Percentiles rank a stretch among this genome's conserved stretches.
Conservation (phyloP, 2,113 vertebrate species). For the Oophaga pumilio region DNA sequence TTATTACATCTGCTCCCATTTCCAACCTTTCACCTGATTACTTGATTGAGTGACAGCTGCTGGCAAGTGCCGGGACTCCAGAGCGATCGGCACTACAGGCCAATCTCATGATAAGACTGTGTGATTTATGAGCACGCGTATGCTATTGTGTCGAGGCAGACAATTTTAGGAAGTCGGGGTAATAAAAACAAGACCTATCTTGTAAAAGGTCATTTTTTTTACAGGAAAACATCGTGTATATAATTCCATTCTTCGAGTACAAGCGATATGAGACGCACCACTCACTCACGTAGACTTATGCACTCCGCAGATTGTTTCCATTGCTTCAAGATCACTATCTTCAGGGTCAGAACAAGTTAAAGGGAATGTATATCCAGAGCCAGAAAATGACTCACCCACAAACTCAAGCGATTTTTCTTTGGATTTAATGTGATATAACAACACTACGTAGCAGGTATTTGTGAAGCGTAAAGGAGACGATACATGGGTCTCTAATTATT, state of each 20-base stretch:
- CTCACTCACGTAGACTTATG: neutral
- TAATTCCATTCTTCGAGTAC: neutral
- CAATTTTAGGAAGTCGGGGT: neutral
- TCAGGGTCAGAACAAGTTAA: neutral
- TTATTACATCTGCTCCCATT: constrained; percentile 5
- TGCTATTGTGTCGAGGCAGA: neutral
- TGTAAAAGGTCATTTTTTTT: constrained; percentile 33
- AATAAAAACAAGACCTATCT: constrained; percentile 26
- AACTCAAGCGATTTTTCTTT: too few relatives aligned
- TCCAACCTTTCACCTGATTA: constrained; percentile 43
- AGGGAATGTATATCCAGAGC: neutral
- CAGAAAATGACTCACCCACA: neutral
- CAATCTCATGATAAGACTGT: constrained; percentile 17
- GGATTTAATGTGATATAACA: too few relatives aligned
- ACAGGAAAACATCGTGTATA: neutral
- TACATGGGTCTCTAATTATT: too few relatives aligned
- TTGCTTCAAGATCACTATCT: too few relatives aligned
- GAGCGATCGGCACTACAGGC: constrained; percentile 1
- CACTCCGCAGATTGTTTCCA: constrained; percentile 22
- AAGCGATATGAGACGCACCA: neutral
- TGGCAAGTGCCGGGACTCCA: constrained; percentile 2
- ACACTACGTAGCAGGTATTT: too few relatives aligned
- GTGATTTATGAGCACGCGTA: constrained; percentile 41
- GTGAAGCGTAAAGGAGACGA: too few relatives aligned
- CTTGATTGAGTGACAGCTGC: constrained; percentile 34